These are phyloP conservation scores for Ruditapes philippinarum DNA, from an alignment of 1,140 invertebrate genomes.

Conservation along the genomic window DNA sequence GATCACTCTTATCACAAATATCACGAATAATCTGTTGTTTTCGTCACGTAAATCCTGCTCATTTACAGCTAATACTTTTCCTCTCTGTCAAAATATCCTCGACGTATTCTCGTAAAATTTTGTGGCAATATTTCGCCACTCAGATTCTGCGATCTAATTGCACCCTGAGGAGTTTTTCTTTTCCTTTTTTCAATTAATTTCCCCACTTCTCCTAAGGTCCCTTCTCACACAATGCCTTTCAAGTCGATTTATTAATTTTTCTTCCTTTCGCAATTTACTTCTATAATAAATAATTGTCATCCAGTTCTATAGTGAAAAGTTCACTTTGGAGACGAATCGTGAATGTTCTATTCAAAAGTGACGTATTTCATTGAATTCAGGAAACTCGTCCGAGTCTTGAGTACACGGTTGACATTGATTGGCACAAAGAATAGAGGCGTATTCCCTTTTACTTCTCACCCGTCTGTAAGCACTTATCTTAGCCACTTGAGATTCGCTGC, in stretches of 20 bases:
- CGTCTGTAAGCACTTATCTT: conserved; percentile 15
- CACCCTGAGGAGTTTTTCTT: conserved; percentile 14
- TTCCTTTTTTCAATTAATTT: conserved; percentile 49
- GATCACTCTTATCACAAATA: too few relatives aligned
- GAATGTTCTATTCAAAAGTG: not conserved
- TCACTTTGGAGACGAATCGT: not conserved
- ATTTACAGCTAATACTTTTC: too few relatives aligned
- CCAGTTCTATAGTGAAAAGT: conserved; percentile 2
- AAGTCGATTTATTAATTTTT: conserved; percentile 62
- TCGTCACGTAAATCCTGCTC: too few relatives aligned
- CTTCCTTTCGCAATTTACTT: not conserved
- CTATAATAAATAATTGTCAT: conserved; percentile 44
- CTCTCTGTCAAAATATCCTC: too few relatives aligned
- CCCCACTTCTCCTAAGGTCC: not conserved
- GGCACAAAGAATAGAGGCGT: not conserved
- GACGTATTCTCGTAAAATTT: too few relatives aligned
- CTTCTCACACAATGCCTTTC: not conserved
- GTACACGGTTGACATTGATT: conserved; percentile 20
- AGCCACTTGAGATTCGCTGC: conserved; percentile 16
- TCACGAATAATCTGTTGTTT: too few relatives aligned
- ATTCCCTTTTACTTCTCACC: not conserved
- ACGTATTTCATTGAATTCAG: not conserved
- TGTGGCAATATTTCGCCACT: too few relatives aligned
- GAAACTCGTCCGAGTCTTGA: not conserved
- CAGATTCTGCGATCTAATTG: conserved; percentile 5